Conservation (phyloP, 2,113 vertebrate genomes). For the Xiphorhynchus elegans region DNA sequence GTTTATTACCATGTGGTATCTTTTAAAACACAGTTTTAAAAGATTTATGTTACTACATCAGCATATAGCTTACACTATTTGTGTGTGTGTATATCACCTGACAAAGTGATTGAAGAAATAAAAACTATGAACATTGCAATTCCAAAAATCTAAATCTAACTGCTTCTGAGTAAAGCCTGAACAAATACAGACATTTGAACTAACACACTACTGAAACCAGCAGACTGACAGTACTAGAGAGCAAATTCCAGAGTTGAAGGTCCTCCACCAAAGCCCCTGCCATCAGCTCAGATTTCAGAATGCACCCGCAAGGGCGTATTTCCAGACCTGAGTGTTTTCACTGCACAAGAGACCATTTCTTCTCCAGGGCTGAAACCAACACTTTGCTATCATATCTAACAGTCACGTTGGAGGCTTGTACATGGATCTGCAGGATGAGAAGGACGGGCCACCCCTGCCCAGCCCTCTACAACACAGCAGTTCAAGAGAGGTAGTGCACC, state of each 20-base stretch:
- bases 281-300: background rate
- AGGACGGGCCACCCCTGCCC: background rate
- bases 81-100: background rate
- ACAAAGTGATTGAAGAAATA: background rate
- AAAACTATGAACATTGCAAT: background rate
- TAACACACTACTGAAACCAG: background rate
- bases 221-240: background rate
- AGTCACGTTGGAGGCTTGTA: background rate
- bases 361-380: background rate
- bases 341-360: background rate
- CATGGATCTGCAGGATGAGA: background rate
- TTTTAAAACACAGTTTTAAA: background rate
- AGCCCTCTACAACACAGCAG: background rate
- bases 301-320: fast-evolving
- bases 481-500: background rate
- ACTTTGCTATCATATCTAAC: background rate
- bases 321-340: background rate
- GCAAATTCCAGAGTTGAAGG: background rate
- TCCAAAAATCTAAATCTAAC: background rate
- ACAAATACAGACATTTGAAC: background rate
- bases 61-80: background rate
- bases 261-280: background rate
- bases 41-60: background rate
- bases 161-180: background rate
- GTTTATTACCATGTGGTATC: background rate